Evolutionary conservation across 2,797 vertebrate genomes (phyloP).

Genomic region (Muraenolepis orangiensis): DNA sequence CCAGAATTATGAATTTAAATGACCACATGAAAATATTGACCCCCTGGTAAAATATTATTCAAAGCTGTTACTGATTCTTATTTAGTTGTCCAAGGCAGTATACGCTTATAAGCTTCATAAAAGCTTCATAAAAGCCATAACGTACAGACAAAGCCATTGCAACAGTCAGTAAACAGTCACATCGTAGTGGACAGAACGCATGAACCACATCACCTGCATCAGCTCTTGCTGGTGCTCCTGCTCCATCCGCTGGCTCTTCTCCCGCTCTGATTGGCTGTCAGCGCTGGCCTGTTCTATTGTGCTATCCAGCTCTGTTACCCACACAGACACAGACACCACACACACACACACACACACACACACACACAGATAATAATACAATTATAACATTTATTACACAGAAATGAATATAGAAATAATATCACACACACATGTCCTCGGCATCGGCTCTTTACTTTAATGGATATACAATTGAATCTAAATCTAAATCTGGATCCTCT

Average conservation of each 20-base stretch:
- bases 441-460: not conserved
- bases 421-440: not conserved
- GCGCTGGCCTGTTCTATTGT: constrained; percentile 43
- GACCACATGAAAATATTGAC: not conserved
- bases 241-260: constrained; percentile 48
- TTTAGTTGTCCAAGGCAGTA: not conserved
- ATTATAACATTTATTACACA: not conserved
- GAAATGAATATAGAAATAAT: not conserved
- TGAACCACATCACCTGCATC: constrained; percentile 39
- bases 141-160: not conserved
- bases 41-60: not conserved
- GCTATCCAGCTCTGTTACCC: constrained; percentile 62
- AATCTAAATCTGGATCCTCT: too few species aligned
- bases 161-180: not conserved
- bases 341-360: too few species aligned
- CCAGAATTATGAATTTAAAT: not conserved
- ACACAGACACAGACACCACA: not conserved
- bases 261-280: constrained; percentile 44
- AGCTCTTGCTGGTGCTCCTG: constrained; percentile 42
- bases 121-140: not conserved
- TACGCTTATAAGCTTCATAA: not conserved
- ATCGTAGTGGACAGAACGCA: not conserved
- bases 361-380: not conserved
- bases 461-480: too few species aligned
- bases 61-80: not conserved